Conservation (phyloP, 2,888 invertebrate species). For the Microctonus aethiopoides region DNA sequence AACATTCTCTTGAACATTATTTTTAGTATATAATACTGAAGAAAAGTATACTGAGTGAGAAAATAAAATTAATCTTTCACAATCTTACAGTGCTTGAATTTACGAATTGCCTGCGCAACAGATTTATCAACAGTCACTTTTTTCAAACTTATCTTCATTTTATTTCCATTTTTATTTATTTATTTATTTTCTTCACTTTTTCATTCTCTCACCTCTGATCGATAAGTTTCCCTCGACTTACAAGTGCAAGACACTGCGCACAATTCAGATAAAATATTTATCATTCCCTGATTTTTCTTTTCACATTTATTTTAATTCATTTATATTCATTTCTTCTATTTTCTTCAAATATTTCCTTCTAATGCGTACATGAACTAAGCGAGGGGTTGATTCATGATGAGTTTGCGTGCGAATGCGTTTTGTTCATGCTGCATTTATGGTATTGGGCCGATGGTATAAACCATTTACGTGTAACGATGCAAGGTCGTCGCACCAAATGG, state of each 20-base stretch:
- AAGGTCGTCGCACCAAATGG: conserved; percentile 9
- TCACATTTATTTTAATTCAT: background rate
- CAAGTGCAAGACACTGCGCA: background rate
- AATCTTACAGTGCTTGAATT: background rate
- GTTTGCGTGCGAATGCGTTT: background rate
- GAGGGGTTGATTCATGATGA: conserved; percentile 4
- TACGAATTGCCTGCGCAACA: conserved; percentile 8
- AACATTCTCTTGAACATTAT: too few relatives aligned
- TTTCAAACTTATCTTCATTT: background rate
- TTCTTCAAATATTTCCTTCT: background rate
- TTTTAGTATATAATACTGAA: background rate
- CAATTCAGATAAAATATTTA: background rate
- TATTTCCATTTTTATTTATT: background rate
- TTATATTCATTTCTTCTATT: background rate
- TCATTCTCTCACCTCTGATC: background rate
- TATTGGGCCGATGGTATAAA: background rate
- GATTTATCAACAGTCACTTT: conserved; percentile 21
- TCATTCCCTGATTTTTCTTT: background rate
- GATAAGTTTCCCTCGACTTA: background rate
- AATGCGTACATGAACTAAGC: background rate
- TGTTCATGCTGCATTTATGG: conserved; percentile 9
- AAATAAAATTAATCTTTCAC: conserved; percentile 8
- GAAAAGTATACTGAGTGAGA: background rate
- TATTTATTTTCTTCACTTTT: background rate
- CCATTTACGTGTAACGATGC: conserved; percentile 18